A percentile compares a stretch with the other conserved stretches of the same genome.
These are phyloP conservation scores for Bubo bubo DNA, from an alignment of 2,113 vertebrate genomes.

Conservation along the genomic window DNA sequence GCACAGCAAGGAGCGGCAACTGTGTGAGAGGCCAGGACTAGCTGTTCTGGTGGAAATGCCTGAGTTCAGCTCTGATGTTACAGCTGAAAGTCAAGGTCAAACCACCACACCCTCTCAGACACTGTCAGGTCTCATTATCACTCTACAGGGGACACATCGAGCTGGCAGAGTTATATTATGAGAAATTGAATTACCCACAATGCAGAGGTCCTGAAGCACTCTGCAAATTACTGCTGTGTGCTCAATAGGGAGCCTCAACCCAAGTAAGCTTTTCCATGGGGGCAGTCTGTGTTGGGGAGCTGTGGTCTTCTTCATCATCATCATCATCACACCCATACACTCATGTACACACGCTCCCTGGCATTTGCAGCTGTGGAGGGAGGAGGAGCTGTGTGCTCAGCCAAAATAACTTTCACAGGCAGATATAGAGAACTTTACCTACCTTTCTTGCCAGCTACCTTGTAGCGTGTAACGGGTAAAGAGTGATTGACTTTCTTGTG, in stretches of 20 bases:
- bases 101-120: fast-evolving
- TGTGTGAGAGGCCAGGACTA: background rate
- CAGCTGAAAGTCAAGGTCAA: background rate
- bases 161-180: background rate
- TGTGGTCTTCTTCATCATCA: background rate
- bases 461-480: background rate
- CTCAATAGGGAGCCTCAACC: background rate
- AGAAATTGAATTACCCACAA: background rate
- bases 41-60: background rate
- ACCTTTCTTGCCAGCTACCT: background rate
- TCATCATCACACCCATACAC: background rate
- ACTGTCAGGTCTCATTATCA: background rate
- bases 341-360: fast-evolving
- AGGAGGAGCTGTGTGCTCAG: background rate
- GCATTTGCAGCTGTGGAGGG: background rate
- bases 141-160: background rate
- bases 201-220: background rate
- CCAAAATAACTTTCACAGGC: background rate
- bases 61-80: background rate
- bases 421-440: background rate
- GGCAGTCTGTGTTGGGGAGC: background rate
- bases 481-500: background rate
- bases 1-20: background rate
- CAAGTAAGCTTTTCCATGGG: background rate
- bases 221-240: background rate